A percentile compares a stretch with the other conserved stretches of the same genome.
phyloP scores from a whole-genome alignment of 1,140 invertebrate genomes.

The Drosophila grimshawi region DNA sequence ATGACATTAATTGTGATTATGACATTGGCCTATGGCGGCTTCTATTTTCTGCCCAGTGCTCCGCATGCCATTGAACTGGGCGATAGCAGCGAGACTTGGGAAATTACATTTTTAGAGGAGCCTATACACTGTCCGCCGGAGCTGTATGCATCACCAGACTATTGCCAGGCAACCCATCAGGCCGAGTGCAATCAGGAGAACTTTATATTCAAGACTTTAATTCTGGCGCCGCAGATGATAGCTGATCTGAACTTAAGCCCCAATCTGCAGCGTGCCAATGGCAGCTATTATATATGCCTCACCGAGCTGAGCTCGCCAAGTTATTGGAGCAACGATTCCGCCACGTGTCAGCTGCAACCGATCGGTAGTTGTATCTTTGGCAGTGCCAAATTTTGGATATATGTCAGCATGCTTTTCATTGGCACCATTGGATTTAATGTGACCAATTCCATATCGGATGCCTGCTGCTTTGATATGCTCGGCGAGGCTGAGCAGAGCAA shows the following conservation, averaged over 20 bases:
- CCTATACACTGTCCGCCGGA: conserved; percentile 32
- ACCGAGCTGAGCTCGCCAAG: background rate
- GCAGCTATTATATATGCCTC: conserved; percentile 52
- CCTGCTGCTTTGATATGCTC: conserved; percentile 92
- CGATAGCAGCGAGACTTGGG: conserved; percentile 50
- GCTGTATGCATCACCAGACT: conserved; percentile 14
- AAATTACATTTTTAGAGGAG: conserved; percentile 11
- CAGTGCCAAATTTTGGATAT: conserved; percentile 89
- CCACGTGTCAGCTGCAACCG: conserved; percentile 32
- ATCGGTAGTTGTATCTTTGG: conserved; percentile 85
- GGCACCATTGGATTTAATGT: conserved; percentile 92
- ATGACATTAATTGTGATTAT: conserved; percentile 87
- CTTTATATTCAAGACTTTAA: conserved; percentile 9
- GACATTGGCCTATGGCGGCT: conserved; percentile 87
- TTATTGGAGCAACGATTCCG: conserved; percentile 27
- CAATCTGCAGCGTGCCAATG: conserved; percentile 53
- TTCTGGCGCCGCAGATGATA: conserved; percentile 31
- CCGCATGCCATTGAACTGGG: conserved; percentile 51
- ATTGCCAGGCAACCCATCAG: conserved; percentile 43
- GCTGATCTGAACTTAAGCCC: conserved; percentile 28
- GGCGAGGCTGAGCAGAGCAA: conserved; percentile 87
- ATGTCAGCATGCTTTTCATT: conserved; percentile 88
- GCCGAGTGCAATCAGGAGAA: conserved; percentile 42
- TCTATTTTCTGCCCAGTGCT: conserved; percentile 87
- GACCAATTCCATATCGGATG: conserved; percentile 90